phyloP scores from a whole-genome alignment of 2,113 vertebrate genomes.

The Tiliqua scincoides region DNA sequence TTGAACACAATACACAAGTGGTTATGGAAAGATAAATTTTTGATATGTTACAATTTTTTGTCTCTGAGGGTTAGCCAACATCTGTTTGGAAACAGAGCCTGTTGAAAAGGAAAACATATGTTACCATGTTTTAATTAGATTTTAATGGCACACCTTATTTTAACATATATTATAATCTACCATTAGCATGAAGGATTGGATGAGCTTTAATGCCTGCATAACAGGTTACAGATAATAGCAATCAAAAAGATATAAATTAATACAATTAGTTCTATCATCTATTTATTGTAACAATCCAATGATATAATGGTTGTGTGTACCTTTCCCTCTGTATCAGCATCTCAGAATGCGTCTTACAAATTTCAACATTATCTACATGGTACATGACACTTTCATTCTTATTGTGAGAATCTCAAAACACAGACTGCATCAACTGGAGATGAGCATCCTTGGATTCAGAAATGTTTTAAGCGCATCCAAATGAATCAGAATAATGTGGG shows the following conservation, averaged over 20 bases:
- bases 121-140: neutral
- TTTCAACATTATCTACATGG: too few species aligned
- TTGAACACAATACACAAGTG: neutral
- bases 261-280: neutral
- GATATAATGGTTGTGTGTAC: neutral
- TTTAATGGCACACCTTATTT: neutral
- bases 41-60: neutral
- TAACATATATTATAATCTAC: neutral
- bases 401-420: too few species aligned
- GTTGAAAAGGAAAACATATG: neutral
- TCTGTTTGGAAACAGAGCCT: neutral
- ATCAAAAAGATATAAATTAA: neutral
- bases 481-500: too few species aligned
- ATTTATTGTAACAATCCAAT: neutral
- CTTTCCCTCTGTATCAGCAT: too few species aligned
- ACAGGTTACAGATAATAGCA: neutral
- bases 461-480: too few species aligned
- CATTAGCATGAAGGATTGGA: neutral
- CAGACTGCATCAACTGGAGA: too few species aligned
- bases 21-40: neutral
- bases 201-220: neutral
- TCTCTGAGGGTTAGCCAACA: neutral
- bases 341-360: too few species aligned
- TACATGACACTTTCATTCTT: too few species aligned
- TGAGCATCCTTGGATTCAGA: too few species aligned